Conservation (phyloP, 2,113 vertebrate species). For the Prolemur simus region DNA sequence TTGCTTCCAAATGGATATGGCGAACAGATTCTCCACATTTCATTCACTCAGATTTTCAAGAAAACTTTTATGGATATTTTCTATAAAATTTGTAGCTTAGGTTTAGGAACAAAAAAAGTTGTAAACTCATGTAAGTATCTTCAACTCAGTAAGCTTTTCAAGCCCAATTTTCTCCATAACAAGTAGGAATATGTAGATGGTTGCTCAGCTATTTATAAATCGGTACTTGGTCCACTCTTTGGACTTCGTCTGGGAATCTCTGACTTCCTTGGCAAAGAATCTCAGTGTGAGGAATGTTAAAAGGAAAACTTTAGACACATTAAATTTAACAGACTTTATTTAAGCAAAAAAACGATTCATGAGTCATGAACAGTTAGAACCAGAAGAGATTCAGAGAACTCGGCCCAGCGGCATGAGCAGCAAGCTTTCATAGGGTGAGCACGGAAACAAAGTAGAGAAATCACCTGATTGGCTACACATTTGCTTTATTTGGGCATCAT, state of each 20-base stretch:
- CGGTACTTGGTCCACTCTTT: neutral
- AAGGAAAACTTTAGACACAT: neutral
- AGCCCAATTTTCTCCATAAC: neutral
- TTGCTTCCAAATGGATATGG: neutral
- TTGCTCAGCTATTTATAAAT: neutral
- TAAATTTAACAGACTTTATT: neutral
- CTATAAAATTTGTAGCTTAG: neutral
- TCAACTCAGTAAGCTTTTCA: neutral
- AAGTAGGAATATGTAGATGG: neutral
- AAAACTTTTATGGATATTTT: neutral
- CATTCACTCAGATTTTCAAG: neutral
- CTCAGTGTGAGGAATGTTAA: neutral
- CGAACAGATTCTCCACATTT: neutral
- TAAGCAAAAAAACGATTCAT: neutral
- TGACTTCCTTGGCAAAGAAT: neutral
- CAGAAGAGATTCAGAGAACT: neutral
- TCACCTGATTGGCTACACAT: rapidly evolving
- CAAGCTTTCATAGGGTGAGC: neutral
- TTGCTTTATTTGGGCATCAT: no score
- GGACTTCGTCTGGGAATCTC: neutral
- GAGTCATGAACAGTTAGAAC: neutral
- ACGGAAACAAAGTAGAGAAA: neutral
- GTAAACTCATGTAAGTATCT: neutral
- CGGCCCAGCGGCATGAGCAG: neutral
- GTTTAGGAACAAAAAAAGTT: neutral